Evolutionary conservation across 2,888 invertebrate species (phyloP).

Genomic region (Erynnis tages): DNA sequence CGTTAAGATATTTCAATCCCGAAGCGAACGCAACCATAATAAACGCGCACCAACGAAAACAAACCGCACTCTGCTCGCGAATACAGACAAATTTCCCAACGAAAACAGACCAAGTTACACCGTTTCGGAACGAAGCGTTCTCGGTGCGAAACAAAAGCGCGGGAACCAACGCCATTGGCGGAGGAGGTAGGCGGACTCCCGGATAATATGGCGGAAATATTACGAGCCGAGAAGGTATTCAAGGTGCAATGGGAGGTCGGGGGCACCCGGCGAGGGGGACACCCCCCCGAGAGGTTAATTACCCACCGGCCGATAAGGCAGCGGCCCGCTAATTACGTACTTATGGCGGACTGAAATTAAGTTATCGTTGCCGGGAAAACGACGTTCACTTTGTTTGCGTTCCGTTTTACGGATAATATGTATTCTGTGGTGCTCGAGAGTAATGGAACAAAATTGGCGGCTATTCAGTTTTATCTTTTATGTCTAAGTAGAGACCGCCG

Average conservation of each 20-base stretch:
- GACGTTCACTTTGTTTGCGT: conserved; percentile 80
- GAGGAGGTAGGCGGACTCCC: conserved; percentile 77
- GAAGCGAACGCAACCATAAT: conserved; percentile 56
- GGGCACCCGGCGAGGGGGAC: conserved; percentile 42
- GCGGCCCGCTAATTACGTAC: conserved; percentile 81
- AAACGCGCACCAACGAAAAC: conserved; percentile 71
- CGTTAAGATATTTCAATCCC: conserved; percentile 52
- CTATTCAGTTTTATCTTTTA: conserved; percentile 74
- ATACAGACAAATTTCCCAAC: conserved; percentile 76
- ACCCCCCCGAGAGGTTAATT: conserved; percentile 75
- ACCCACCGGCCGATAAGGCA: conserved; percentile 80
- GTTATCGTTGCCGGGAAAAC: conserved; percentile 78
- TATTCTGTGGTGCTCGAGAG: conserved; percentile 68
- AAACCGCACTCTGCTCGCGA: conserved; percentile 65
- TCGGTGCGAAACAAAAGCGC: conserved; percentile 79
- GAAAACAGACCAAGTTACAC: conserved; percentile 71
- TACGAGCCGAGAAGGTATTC: conserved; percentile 74
- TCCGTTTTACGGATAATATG: conserved; percentile 79
- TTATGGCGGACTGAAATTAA: conserved; percentile 81
- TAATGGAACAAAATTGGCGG: conserved; percentile 78
- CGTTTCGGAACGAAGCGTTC: conserved; percentile 71
- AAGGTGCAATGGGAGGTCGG: conserved; percentile 64
- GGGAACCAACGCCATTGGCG: conserved; percentile 74
- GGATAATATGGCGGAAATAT: conserved; percentile 81
- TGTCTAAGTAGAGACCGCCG: conserved; percentile 54